Evolutionary conservation across 1,140 invertebrate genomes (phyloP).

Genomic region (Zelostemma sp.): DNA sequence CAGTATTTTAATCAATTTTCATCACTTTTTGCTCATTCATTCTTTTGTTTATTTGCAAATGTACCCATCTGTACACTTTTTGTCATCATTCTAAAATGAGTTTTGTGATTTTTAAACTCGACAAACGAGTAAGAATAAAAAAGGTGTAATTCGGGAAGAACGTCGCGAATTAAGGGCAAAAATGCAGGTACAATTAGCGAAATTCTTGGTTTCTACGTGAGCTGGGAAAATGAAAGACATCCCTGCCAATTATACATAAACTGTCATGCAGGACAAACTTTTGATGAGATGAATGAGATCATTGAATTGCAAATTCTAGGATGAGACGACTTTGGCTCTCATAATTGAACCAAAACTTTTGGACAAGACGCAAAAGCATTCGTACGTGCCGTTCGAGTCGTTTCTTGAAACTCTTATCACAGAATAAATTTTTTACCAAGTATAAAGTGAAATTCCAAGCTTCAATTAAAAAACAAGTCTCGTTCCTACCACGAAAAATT

Average conservation of each 20-base stretch:
- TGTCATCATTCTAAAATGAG: too few relatives aligned
- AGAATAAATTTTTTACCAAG: too few relatives aligned
- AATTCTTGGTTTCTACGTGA: conserved; percentile 7
- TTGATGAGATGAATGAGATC: conserved; percentile 9
- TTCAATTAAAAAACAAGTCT: too few relatives aligned
- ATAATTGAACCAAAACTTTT: conserved; percentile 19
- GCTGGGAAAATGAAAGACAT: conserved; percentile 8
- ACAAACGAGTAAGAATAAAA: neutral
- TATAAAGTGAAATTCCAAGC: too few relatives aligned
- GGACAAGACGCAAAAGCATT: conserved; percentile 4
- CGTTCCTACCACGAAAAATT: too few relatives aligned
- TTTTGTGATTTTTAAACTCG: too few relatives aligned
- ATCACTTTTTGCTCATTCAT: too few relatives aligned
- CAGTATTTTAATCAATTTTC: too few relatives aligned
- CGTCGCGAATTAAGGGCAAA: neutral
- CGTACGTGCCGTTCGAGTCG: too few relatives aligned
- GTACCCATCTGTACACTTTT: too few relatives aligned
- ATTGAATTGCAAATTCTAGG: conserved; percentile 22
- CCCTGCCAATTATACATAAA: conserved; percentile 10
- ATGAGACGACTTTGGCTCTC: conserved; percentile 7
- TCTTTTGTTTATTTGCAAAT: too few relatives aligned
- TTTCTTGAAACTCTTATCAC: too few relatives aligned
- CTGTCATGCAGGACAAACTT: conserved; percentile 4
- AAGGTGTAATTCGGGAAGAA: neutral
- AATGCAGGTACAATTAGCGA: neutral